Evolutionary conservation across 92 coral and sea anemone genomes (phyloP), one percentile per base, ranked within the genome.

Genomic region (Plumapathes pennacea): DNA sequence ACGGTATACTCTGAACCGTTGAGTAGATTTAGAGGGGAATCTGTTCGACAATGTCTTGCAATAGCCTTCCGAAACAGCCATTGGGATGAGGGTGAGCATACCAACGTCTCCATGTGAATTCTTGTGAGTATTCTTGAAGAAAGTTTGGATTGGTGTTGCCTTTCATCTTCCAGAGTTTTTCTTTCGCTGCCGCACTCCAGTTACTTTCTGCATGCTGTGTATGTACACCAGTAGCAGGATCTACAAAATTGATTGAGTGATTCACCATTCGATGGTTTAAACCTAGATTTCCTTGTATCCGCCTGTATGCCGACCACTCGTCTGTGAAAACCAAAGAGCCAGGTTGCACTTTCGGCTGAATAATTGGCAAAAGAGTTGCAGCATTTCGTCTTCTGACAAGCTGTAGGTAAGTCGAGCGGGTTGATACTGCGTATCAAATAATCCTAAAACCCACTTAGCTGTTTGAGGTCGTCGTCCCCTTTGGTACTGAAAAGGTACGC

Each of bases 281-380:
- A 34, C 76, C 58, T 31, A 56, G 61, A 59, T 11, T 21, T 50
- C 67, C 46, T 57, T 69, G 77, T 54, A 69, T 56, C 23, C 50
- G 67, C 59, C 67, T 57, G 67, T 69, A 47, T 21, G 77, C 67
- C 58, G 67, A 48, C 67, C 77, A 57, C 40, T 69, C 57, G 28
- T 69, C 67, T 21, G 59, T 71, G 25, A 36, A 53, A 48, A 71
- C 67, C 39, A 50, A 47, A 38, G 60, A 71, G 77, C 77, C 77
- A 24, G 46, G 50, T 18, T 37, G 53, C 14, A 69, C 67, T 15
- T 60, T 34, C 46, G 66, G 59, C 47, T 34, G 67, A 48, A 69
- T 57, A 34, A 57, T 46, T 3, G 67, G 60, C 58, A 69, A 34
- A 32, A 57, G 67, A 12, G 77, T 57, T 10, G 48, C 38, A 14